A percentile compares a stretch with the other conserved stretches of the same genome.
Conservation (phyloP, 2,888 invertebrate species). For the Eupithecia dodoneata region DNA sequence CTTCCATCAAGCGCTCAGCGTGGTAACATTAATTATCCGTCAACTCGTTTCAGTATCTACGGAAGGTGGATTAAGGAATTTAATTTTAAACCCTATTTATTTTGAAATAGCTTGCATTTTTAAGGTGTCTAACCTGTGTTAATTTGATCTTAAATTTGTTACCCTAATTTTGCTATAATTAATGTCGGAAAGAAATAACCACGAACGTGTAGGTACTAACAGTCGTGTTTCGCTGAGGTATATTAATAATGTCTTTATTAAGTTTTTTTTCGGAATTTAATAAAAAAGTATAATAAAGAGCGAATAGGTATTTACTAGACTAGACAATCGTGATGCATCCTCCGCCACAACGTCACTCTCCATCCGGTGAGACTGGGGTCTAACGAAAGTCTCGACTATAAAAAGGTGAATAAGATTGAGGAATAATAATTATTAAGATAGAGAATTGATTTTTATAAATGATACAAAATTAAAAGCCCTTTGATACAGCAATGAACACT, state of each 20-base stretch:
- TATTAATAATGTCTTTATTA: background rate
- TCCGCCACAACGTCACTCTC: too few species aligned
- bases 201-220: background rate
- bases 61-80: constrained; percentile 17
- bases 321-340: too few species aligned
- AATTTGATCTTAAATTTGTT: background rate
- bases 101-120: constrained; percentile 2
- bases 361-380: too few species aligned
- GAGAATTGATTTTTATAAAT: too few species aligned
- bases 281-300: too few species aligned
- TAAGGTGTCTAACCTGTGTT: background rate
- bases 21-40: constrained; percentile 33
- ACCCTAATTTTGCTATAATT: background rate
- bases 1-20: constrained; percentile 28
- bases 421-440: too few species aligned
- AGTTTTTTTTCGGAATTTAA: too few species aligned
- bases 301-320: too few species aligned
- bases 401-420: too few species aligned
- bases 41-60: constrained; percentile 18
- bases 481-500: background rate
- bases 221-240: background rate
- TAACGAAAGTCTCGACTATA: too few species aligned
- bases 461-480: background rate
- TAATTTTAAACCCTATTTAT: constrained; percentile 9
- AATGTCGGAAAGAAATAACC: background rate